Evolutionary conservation across 2,113 vertebrate species (phyloP), one percentile per base, ranked within the genome.

Genomic region (Vidua macroura): DNA sequence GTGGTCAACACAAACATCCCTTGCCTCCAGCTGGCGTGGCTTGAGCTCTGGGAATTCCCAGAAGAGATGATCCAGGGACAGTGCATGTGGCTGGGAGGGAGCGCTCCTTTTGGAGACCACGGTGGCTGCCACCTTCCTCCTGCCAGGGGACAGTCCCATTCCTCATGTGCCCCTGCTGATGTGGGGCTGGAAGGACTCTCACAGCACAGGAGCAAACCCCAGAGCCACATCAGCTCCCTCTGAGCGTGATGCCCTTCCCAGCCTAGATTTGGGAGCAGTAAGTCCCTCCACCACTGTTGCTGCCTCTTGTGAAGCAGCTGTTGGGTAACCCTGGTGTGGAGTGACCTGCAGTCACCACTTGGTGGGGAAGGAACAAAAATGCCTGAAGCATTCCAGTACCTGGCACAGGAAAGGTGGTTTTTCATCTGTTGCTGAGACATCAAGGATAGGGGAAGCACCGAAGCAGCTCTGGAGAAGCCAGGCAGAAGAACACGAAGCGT

Each of bases 391-490:
- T 53, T 66, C 67, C 88, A 80, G 64, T 41, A 15, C 28, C 46
- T 5, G 4, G 55, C 66, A 52, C 60, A 84, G 66, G 92, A 93
- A 95, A 88, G 18, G 48, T 53, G 33, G 4, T 52, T 94, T 92
- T 88, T 44, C 11, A 53, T 93, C 85, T 86, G 49, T 90, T 96
- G 59, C 82, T 74, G 39, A 72, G 78, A 31, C 92, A 94, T 88
- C 91, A 95, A 94, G 93, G 86, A 25, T 13, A 58, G 59, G 66
- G 86, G 86, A 97, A 93, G 74, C 55, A 48, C 2, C 68, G 94
- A 30, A 86, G 67, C 73, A 79, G 80, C 76, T 86, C 86, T 93
- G 78, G 67, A 92, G 77, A 91, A 87, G 68, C 55, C 0, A 9
- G 60, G 78, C 4, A 13, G 92, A 95, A 95, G 53, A 56, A 46